These are phyloP conservation scores for Urocynchramus pylzowi DNA, from an alignment of 2,113 vertebrate species.

Conservation along the genomic window DNA sequence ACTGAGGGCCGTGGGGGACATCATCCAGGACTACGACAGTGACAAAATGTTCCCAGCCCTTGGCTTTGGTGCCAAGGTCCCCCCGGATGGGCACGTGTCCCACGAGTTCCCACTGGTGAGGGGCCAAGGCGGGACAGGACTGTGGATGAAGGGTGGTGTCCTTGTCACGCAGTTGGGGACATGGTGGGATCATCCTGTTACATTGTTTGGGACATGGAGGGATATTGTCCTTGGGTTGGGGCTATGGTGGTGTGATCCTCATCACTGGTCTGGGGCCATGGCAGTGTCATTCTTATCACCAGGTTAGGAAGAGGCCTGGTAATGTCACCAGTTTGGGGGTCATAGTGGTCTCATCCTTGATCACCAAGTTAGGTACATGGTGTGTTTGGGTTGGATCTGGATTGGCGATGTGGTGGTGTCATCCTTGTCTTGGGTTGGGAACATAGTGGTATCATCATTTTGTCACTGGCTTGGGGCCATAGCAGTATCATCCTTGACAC, in stretches of 20 bases:
- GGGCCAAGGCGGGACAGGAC: not conserved
- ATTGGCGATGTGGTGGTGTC: not conserved
- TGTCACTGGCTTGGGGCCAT: not conserved
- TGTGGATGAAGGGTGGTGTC: not conserved
- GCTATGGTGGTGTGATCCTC: not conserved
- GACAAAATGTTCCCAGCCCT: constrained; percentile 3
- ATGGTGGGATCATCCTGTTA: not conserved
- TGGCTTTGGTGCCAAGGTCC: not conserved
- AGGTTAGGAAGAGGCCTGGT: not conserved
- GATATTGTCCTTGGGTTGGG: not conserved
- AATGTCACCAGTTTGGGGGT: not conserved
- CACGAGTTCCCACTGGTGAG: not conserved
- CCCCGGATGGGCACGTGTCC: not conserved
- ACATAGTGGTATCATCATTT: not conserved
- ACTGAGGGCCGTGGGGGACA: not conserved
- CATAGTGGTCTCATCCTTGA: not conserved
- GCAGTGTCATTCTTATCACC: not conserved
- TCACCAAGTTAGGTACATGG: not conserved
- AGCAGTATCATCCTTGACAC: not conserved
- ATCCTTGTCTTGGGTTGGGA: not conserved
- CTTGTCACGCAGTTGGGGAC: not conserved
- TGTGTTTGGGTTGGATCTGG: not conserved
- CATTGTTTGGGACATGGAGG: not conserved
- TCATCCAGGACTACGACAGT: not conserved
- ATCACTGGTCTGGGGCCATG: not conserved